A percentile compares a stretch with the other conserved stretches of the same genome.
Conservation (phyloP, 1,140 invertebrate genomes). For the Zophobas morio region DNA sequence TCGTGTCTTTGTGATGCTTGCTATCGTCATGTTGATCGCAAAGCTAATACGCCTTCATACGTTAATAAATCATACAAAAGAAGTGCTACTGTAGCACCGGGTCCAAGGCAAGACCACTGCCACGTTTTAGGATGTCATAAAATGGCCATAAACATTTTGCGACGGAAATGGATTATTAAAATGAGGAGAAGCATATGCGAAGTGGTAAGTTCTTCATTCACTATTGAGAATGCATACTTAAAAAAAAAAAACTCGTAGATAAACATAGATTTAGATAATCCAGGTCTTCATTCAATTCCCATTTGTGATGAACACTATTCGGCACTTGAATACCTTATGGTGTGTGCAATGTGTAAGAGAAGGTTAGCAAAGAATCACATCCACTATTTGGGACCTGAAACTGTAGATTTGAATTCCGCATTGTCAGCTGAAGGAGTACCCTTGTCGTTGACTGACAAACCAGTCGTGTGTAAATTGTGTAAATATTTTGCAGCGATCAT, state of each 20-base stretch:
- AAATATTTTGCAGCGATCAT: slow-evolving; percentile 81
- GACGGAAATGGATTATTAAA: slow-evolving; percentile 84
- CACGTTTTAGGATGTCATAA: slow-evolving; percentile 76
- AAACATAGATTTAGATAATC: slow-evolving; percentile 72
- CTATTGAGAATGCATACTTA: background rate
- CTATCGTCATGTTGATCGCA: slow-evolving; percentile 85
- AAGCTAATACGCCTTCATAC: slow-evolving; percentile 78
- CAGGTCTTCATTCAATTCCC: slow-evolving; percentile 74
- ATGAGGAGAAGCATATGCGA: slow-evolving; percentile 80
- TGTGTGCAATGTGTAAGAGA: slow-evolving; percentile 82
- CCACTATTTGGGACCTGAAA: slow-evolving; percentile 75
- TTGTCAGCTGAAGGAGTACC: slow-evolving; percentile 78
- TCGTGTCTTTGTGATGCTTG: slow-evolving; percentile 89
- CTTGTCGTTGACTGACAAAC: slow-evolving; percentile 73
- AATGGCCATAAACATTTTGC: slow-evolving; percentile 77
- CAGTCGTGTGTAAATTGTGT: slow-evolving; percentile 85
- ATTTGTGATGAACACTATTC: slow-evolving; percentile 76
- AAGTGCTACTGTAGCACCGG: slow-evolving; percentile 61
- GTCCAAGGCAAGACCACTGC: slow-evolving; percentile 69
- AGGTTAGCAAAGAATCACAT: slow-evolving; percentile 81
- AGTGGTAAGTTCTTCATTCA: slow-evolving; percentile 70
- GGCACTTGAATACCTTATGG: slow-evolving; percentile 78
- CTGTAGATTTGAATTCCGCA: slow-evolving; percentile 77
- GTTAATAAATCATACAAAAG: slow-evolving; percentile 65
- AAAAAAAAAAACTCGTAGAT: slow-evolving; percentile 66